These are phyloP conservation scores for Coptotermes formosanus DNA, from an alignment of 1,140 invertebrate genomes.

Conservation along the genomic window DNA sequence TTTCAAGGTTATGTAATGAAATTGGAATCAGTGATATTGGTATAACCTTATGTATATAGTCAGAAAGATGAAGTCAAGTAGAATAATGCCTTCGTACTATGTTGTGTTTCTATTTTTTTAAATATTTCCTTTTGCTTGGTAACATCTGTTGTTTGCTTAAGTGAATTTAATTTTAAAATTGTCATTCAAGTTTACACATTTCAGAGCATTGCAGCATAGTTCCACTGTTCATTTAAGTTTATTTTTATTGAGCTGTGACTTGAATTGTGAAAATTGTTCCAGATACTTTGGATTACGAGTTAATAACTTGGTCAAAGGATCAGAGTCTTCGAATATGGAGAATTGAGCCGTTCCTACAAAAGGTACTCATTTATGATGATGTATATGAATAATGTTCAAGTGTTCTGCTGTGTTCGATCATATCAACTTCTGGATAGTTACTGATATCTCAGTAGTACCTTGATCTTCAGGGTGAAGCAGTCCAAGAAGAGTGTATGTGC, in stretches of 20 bases:
- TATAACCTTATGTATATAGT: no score
- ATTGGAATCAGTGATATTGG: no score
- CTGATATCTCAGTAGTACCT: no score
- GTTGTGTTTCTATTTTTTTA: not conserved
- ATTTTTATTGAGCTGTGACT: not conserved
- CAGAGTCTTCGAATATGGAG: conserved; percentile 88
- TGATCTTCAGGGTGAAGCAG: no score
- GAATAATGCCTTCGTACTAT: no score
- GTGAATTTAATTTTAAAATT: not conserved
- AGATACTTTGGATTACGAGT: conserved; percentile 71
- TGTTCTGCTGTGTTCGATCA: no score
- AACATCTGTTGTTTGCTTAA: not conserved
- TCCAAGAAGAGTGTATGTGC: no score
- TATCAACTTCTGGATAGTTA: no score
- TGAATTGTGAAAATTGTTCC: conserved; percentile 31
- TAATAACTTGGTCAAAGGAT: conserved; percentile 96
- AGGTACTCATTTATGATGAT: conserved; percentile 46
- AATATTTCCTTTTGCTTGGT: not conserved
- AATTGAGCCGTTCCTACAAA: conserved; percentile 80
- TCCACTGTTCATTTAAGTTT: not conserved
- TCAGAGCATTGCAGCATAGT: no score
- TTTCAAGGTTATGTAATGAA: no score
- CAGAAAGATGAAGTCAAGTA: no score
- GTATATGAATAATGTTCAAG: no score
- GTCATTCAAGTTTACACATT: not conserved